These are phyloP conservation scores for Hydractinia echinata DNA, from an alignment of 30 jellyfish, hydroid and myxozoan genomes.

Conservation along the genomic window DNA sequence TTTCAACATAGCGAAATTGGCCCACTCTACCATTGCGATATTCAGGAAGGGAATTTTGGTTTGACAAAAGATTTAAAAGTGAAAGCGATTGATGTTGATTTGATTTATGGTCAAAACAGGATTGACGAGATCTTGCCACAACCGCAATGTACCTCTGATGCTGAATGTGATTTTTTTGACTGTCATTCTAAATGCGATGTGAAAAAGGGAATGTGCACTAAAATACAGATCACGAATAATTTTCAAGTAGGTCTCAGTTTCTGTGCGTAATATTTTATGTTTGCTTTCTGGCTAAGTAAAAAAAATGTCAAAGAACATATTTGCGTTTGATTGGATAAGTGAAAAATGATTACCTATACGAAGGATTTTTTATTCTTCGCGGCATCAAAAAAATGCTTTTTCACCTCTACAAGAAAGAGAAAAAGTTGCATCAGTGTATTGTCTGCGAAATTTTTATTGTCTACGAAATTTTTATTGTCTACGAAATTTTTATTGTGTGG, in stretches of 20 bases:
- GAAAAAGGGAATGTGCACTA: conserved; percentile 49
- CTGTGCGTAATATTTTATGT: not conserved
- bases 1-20: conserved; percentile 63
- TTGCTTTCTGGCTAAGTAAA: not conserved
- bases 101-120: conserved; percentile 53
- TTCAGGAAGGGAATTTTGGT: conserved; percentile 94
- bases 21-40: conserved; percentile 81
- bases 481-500: too few species aligned
- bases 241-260: conserved; percentile 78
- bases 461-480: too few species aligned
- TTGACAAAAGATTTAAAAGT: conserved; percentile 54
- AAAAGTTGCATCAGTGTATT: too few species aligned
- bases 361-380: not conserved
- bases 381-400: too few species aligned
- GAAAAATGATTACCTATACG: not conserved
- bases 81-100: conserved; percentile 83
- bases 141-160: conserved; percentile 66
- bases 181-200: conserved; percentile 81
- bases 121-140: conserved; percentile 63
- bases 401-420: too few species aligned
- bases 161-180: conserved; percentile 90
- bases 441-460: too few species aligned
- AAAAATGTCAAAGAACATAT: not conserved
- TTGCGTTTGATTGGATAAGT: not conserved
- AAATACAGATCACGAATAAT: conserved; percentile 55